Evolutionary conservation across 2,113 vertebrate species (phyloP).

Genomic region (Cardinalis cardinalis): DNA sequence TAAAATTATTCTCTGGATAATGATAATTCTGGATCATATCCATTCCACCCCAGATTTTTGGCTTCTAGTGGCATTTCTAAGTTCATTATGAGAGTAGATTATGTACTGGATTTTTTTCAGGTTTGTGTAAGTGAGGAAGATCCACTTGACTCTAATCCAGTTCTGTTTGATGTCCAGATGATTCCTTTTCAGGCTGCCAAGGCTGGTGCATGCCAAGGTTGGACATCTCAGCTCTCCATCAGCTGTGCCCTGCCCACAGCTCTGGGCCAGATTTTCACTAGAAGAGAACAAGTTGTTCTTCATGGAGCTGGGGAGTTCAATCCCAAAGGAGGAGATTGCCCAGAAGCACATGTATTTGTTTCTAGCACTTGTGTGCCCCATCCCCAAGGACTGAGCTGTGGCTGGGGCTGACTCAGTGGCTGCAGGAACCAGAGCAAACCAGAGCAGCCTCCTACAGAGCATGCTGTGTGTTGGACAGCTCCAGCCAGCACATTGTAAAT

Average conservation of each 20-base stretch:
- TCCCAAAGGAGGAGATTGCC: not conserved
- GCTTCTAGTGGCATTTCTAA: not conserved
- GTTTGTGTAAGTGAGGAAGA: not conserved
- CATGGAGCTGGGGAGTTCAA: not conserved
- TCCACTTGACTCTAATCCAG: not conserved
- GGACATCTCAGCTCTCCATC: not conserved
- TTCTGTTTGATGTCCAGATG: not conserved
- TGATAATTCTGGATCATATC: not conserved
- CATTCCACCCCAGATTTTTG: not conserved
- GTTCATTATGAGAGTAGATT: not conserved
- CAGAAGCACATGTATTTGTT: not conserved
- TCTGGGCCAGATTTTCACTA: not conserved
- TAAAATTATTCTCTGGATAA: not conserved
- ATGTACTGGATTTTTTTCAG: not conserved
- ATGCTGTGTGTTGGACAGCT: not conserved
- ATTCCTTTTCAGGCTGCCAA: not conserved
- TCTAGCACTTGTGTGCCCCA: not conserved
- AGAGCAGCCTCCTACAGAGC: not conserved
- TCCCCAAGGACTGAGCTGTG: not conserved
- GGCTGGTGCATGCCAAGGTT: not conserved
- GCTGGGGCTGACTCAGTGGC: not conserved
- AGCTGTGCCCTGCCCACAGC: not conserved
- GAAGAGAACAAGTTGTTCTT: not conserved
- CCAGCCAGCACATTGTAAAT: not conserved
- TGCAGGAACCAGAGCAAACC: not conserved